Evolutionary conservation across 2,113 vertebrate species (phyloP), one percentile per base, ranked within the genome.

Genomic region (Nipponia nippon): DNA sequence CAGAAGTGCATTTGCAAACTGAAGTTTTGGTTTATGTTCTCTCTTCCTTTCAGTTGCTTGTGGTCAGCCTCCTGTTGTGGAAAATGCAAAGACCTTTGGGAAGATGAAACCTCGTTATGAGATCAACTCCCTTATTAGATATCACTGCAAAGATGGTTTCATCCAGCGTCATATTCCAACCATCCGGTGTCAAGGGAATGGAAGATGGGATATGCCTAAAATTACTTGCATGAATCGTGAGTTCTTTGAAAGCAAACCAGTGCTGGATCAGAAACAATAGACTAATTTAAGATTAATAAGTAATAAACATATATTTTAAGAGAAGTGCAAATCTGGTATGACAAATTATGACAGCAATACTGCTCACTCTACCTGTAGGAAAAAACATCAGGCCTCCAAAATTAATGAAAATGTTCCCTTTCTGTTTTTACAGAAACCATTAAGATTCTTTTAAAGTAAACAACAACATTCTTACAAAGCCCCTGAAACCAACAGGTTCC

Each of bases 171-270:
- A 99, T 63, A 95, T 99, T 96, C 99, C 99, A 53, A 99, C 98
- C 66, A 99, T 99, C 87, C 99, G 99, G 55, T 99, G 99, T 92
- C 98, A 98, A 93, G 98, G 99, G 42, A 98, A 99, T 70, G 99
- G 99, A 86, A 98, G 95, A 93, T 99, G 99, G 99, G 99, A 99
- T 56, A 89, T 98, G 86, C 99, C 99, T 79, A 99, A 99, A 98
- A 99, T 99, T 93, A 98, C 98, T 97, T 99, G 99, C 98, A 98
- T 99, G 98, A 99, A 97, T 95, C 99, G 99, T 99, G 98, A 99
- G 99, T 99, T 95, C 83, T 90, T 95, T 95, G 93, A 97, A 75
- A 96, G 85, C 52, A 91, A 97, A 73, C 46, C 87, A 47, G 75
- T 94, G 70, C 17, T 42, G 18, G 34, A 25, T 26, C 58, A 73